Evolutionary conservation across 2,888 invertebrate species (phyloP), one percentile per base, ranked within the genome.

Genomic region (Drosophila pseudotakahashii): DNA sequence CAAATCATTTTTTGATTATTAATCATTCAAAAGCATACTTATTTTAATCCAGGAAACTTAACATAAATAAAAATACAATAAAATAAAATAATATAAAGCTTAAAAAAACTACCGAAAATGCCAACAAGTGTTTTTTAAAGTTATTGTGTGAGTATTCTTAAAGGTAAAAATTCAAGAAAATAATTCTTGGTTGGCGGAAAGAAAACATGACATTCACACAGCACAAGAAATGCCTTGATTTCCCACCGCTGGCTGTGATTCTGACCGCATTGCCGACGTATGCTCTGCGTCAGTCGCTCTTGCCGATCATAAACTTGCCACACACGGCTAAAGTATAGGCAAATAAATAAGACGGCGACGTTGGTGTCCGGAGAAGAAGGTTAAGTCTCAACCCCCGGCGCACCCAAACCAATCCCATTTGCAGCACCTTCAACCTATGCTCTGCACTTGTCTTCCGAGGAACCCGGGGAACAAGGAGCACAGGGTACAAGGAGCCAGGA

Each of bases 221-320:
- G 45, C 9, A 30, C 7, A 30, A 30, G 42, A 34, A 36, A 5
- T 23, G 36, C 26, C 47, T 47, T 36, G 34, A 53, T 53, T 52
- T 44, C 23, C 48, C 2, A n/a, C 42, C 53, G 26, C 10, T 32
- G 32, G 36, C 66, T 79, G 75, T 44, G 67, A 79, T 80, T 82
- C 67, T 76, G 62, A 68, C 79, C 76, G 66, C 76, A 79, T 64
- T 76, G 70, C 59, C 66, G 42, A 77, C 84, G 62, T 84, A 87
- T 84, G 87, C 67, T 82, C 54, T 61, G 77, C 72, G 82, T 84
- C 82, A 81, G 62, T 77, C 75, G 76, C 85, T 82, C 78, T 87
- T 69, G 75, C 76, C 75, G 79, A 84, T 84, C 84, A 84, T 83
- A 83, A 86, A 86, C 81, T 79, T 81, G 66, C 42, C 50, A 42